Evolutionary conservation across 2,113 vertebrate genomes (phyloP), one percentile per base, ranked within the genome.

Genomic region (Colossoma macropomum): DNA sequence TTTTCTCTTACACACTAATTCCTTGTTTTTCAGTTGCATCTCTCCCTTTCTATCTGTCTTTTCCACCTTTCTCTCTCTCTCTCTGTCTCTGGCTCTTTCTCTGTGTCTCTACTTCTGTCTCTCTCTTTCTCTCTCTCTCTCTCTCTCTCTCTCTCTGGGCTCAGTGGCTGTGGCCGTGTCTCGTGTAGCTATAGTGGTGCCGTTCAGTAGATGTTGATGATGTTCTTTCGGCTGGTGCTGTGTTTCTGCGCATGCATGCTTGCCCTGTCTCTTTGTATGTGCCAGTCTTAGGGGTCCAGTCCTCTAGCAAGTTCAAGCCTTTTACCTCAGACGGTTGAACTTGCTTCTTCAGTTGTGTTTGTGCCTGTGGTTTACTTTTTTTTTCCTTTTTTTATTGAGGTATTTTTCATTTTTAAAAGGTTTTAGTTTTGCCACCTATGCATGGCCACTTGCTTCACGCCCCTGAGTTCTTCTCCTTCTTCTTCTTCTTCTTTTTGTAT

Each of bases 191-290:
- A 79, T 86, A 76, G 87, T 88, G 85, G 80, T 84, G 77, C 76
- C 54, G 81, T 84, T 79, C 83, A 82, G 79, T 87, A 77, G 79
- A 82, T 87, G 82, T 79, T 79, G 79, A 74, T 87, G 86, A 78
- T 87, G 73, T 80, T 89, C 74, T 62, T 82, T 76, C 66, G 77
- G 81, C 85, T 87, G 84, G 83, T 85, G 78, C 66, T 81, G 75
- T 89, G 83, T 89, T 86, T 88, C 81, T 85, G 71, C 84, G 87
- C 88, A 83, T 89, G 86, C 87, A 83, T 88, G 88, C 89, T 87
- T 83, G 89, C 87, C 87, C 89, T 78, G 88, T 88, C 88, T 85
- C 87, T 86, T 82, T 90, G 87, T 88, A 82, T 90, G 87, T 87
- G 87, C 86, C 87, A 85, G 83, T 85, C 81, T 84, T 81, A 85